phyloP scores from a whole-genome alignment of 2,888 invertebrate species.

The Epirrhoe alternata region DNA sequence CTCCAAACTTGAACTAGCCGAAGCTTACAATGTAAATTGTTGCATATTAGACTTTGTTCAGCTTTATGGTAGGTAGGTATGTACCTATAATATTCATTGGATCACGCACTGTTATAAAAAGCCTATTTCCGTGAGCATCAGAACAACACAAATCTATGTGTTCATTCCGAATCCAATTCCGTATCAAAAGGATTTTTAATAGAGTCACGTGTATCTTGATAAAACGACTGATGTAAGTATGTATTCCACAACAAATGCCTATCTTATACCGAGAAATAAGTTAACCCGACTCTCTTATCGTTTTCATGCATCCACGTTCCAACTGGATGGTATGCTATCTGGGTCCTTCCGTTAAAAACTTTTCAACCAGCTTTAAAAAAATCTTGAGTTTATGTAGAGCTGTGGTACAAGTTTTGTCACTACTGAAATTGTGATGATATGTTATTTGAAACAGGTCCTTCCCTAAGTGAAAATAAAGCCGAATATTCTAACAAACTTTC shows the following conservation, averaged over 20 bases:
- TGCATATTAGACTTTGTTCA: not conserved
- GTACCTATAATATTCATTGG: not conserved
- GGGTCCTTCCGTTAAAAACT: not conserved
- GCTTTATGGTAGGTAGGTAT: not conserved
- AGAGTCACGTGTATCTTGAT: constrained; percentile 41
- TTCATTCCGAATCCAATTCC: constrained; percentile 5
- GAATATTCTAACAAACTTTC: constrained; percentile 1
- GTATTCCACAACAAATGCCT: constrained; percentile 20
- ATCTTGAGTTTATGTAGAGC: not conserved
- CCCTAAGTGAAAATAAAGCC: constrained; percentile 7
- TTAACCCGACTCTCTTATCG: constrained; percentile 21
- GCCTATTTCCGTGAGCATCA: not conserved
- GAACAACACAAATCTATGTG: constrained; percentile 3
- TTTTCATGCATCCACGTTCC: constrained; percentile 10
- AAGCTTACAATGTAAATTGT: not conserved
- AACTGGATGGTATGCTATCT: constrained; percentile 7
- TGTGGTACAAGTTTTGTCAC: not conserved
- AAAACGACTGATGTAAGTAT: constrained; percentile 18
- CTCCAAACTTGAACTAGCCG: constrained; percentile 22
- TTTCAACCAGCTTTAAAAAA: not conserved
- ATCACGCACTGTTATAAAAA: not conserved
- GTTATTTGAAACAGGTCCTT: not conserved
- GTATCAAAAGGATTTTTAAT: constrained; percentile 22
- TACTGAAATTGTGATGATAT: not conserved
- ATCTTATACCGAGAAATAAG: constrained; percentile 30